Percentiles rank a stretch among this genome's conserved stretches.
Conservation (phyloP, 2,113 vertebrate genomes). For the Crotalus tigris region DNA sequence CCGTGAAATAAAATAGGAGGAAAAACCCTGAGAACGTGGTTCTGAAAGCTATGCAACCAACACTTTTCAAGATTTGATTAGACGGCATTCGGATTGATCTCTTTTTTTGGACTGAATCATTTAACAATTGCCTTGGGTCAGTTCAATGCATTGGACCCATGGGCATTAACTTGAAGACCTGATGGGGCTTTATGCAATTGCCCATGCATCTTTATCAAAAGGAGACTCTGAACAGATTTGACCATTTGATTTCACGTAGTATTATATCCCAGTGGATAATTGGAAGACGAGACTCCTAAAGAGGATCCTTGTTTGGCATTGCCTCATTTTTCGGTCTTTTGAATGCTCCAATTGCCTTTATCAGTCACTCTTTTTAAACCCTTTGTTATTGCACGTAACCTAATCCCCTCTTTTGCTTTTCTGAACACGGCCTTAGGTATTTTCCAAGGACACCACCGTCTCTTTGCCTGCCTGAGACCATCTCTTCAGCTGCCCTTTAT, state of each 20-base stretch:
- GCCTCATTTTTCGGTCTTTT: neutral
- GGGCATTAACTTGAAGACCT: neutral
- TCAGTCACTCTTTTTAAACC: neutral
- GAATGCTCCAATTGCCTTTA: neutral
- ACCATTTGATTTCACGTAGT: neutral
- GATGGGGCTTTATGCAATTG: neutral
- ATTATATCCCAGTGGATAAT: neutral
- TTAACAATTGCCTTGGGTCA: neutral
- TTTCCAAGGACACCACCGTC: conserved; percentile 42
- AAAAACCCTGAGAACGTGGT: neutral
- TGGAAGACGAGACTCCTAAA: neutral
- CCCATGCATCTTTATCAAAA: neutral
- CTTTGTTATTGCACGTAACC: conserved; percentile 7
- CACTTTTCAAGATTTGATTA: neutral
- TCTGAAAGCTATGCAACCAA: neutral
- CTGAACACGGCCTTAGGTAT: neutral
- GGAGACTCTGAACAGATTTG: neutral
- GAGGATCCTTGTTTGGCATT: neutral
- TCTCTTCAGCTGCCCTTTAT: conserved; percentile 23
- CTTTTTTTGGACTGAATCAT: neutral
- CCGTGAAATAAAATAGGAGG: neutral
- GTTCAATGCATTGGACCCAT: neutral
- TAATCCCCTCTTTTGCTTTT: conserved; percentile 11
- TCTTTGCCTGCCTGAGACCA: conserved; percentile 27
- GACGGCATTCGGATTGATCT: neutral